phyloP scores from a whole-genome alignment of 2,888 invertebrate species.

The Stenoptilia bipunctidactyla region DNA sequence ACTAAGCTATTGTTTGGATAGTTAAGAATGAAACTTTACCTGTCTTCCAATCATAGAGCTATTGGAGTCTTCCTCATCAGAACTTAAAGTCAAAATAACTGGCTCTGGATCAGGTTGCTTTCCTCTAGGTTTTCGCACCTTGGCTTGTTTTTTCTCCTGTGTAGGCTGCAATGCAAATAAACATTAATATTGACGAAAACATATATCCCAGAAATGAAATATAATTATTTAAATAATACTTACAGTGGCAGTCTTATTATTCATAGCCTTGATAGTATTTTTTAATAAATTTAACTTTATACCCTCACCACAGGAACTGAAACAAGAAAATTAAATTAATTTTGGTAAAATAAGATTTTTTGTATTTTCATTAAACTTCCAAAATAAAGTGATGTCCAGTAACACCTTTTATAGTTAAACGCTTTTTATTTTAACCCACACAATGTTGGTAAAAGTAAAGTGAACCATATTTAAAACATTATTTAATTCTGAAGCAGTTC shows the following conservation, averaged over 20 bases:
- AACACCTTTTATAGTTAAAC: no score
- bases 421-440: no score
- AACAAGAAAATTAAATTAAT: slow-evolving; percentile 20
- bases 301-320: slow-evolving; percentile 45
- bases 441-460: no score
- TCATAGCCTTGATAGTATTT: slow-evolving; percentile 35
- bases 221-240: slow-evolving; percentile 23
- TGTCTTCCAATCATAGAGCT: slow-evolving; percentile 54
- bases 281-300: slow-evolving; percentile 64
- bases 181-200: no score
- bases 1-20: no score
- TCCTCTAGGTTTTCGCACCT: slow-evolving; percentile 62
- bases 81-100: slow-evolving; percentile 77
- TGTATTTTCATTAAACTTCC: neutral
- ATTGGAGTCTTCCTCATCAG: slow-evolving; percentile 77
- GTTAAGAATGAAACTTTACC: slow-evolving; percentile 24
- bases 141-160: slow-evolving; percentile 50
- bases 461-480: no score
- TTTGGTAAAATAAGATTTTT: neutral
- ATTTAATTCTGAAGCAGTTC: no score
- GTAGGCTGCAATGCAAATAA: slow-evolving; percentile 24
- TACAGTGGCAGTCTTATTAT: slow-evolving; percentile 33
- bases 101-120: slow-evolving; percentile 74
- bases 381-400: no score
- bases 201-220: no score